These are phyloP conservation scores for Dasysyrphus albostriatus DNA, from an alignment of 2,888 invertebrate genomes.

Conservation along the genomic window DNA sequence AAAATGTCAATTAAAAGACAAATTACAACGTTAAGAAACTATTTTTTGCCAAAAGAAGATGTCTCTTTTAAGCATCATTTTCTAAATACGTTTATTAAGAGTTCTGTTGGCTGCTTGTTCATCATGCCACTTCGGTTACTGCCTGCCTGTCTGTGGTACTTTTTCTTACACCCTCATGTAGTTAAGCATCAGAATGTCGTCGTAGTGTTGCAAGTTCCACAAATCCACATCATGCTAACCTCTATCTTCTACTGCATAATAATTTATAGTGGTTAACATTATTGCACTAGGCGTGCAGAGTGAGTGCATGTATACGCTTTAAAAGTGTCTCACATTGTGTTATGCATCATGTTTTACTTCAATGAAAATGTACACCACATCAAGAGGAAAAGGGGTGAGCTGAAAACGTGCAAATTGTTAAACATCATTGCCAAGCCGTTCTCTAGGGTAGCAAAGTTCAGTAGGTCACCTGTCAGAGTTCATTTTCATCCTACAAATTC, in stretches of 20 bases:
- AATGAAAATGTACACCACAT: slow-evolving; percentile 18
- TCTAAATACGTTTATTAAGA: background rate
- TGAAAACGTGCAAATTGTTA: slow-evolving; percentile 2
- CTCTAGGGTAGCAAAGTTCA: slow-evolving; percentile 37
- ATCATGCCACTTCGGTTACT: background rate
- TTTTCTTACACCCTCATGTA: slow-evolving; percentile 1
- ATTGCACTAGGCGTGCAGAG: slow-evolving; percentile 15
- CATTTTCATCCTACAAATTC: slow-evolving; percentile 55
- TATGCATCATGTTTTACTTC: slow-evolving; percentile 26
- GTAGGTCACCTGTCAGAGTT: slow-evolving; percentile 63
- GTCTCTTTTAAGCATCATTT: background rate
- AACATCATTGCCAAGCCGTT: slow-evolving; percentile 36
- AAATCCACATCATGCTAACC: background rate
- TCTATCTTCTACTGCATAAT: slow-evolving; percentile 26
- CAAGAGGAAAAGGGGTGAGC: background rate
- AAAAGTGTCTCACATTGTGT: slow-evolving; percentile 36
- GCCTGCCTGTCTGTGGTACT: background rate
- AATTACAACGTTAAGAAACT: background rate
- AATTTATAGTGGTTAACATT: slow-evolving; percentile 49
- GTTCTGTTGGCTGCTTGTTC: background rate
- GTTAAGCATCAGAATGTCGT: slow-evolving; percentile 48
- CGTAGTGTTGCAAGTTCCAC: slow-evolving; percentile 31
- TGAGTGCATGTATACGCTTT: background rate
- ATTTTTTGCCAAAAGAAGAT: background rate
- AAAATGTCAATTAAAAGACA: background rate